These are phyloP conservation scores for Lipophrys pholis DNA, from an alignment of 2,113 vertebrate species.

Conservation along the genomic window DNA sequence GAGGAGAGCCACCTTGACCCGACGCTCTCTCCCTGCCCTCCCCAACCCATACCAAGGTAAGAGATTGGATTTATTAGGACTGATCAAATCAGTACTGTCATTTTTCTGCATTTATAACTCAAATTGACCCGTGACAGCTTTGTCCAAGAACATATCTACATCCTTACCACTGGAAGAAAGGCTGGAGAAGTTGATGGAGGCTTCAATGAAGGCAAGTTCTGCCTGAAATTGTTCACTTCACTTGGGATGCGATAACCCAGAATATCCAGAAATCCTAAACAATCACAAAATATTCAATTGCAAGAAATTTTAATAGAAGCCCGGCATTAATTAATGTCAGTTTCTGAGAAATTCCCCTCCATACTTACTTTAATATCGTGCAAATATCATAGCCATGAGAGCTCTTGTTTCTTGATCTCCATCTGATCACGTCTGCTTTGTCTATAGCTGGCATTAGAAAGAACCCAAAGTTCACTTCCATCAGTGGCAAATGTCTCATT, in stretches of 20 bases:
- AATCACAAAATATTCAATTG: no score
- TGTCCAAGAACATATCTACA: constrained; percentile 76
- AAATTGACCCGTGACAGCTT: constrained; percentile 12
- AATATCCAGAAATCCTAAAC: no score
- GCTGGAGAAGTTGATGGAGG: constrained; percentile 79
- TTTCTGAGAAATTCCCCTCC: no score
- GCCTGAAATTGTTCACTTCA: no score
- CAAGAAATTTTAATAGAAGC: no score
- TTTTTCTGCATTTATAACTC: no score
- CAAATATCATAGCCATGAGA: no score
- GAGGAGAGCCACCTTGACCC: constrained; percentile 78
- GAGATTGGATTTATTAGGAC: constrained; percentile 6
- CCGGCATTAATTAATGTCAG: no score
- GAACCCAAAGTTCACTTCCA: constrained; percentile 66
- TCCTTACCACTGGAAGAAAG: constrained; percentile 78
- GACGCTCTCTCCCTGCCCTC: constrained; percentile 80
- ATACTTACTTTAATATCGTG: no score
- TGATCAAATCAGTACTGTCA: background rate
- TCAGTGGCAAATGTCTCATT: constrained; percentile 67
- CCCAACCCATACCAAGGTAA: constrained; percentile 73
- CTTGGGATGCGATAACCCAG: no score
- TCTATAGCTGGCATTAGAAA: constrained; percentile 76
- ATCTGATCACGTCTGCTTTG: constrained; percentile 8
- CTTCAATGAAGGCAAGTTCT: constrained; percentile 76
- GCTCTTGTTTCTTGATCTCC: background rate